Base-by-base conservation (phyloP, 2,888 invertebrate species). In the Neoascia interrupta region DNA sequence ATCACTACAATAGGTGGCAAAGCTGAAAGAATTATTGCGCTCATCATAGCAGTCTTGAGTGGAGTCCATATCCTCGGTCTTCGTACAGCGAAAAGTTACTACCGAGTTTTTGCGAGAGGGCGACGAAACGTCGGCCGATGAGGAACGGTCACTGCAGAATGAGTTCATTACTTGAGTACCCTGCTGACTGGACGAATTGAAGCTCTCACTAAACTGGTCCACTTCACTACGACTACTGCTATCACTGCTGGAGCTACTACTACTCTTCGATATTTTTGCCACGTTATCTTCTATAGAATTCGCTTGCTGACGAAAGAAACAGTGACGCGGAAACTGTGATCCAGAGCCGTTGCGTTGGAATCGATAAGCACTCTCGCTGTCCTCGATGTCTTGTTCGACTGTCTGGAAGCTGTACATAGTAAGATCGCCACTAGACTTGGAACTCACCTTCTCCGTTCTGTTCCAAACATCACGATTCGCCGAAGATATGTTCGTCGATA, bases 401-500 rank as follows among this genome's bases (percentile, higher is more conserved):
- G 87, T 58, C 19, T 84, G 85, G 1, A 84, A 85, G 39, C 84
- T 86, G 68, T 88, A 88, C 86, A 87, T 87, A 58, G 88, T 88
- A 3, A 88, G 82, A 81, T 88, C 88, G 1, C 87, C 87, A 54
- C 88, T 88, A 0, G 88, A 88, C 58, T 88, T 89, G 5, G 88
- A 88, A 81, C 85, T 88, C 0, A 87, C 84, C 16, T 86, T 84
- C 41, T 88, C 86, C 1, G 84, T 58, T 45, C 85, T 84, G 39
- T 84, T 83, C 82, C 85, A 84, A 34, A 82, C 82, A 15, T 66
- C 81, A 37, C 83, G 82, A 53, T 70, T 82, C 1, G 64, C 61
- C 19, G 79, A 68, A 0, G 79, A 79, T 43, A 64, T 76, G 1
- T 58, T 64, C 6, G 74, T 60, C 39, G 70, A 63, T 41, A 70